Evolutionary conservation across 2,888 invertebrate species (phyloP), one percentile per base, ranked within the genome.

Genomic region (Ichneumon xanthorius): DNA sequence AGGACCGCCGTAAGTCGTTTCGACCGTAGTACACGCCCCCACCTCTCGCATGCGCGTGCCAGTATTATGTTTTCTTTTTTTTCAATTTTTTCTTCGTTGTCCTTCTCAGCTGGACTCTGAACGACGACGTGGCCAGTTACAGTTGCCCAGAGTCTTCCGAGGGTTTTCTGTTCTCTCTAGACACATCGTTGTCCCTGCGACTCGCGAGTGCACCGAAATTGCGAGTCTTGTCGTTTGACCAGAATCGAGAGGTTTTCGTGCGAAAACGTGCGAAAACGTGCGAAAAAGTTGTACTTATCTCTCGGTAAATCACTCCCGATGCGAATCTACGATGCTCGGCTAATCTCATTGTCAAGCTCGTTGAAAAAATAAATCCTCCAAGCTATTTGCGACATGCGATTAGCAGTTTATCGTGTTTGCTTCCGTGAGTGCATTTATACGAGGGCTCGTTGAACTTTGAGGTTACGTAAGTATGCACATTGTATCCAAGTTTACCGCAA

Each of bases 401-500:
- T 53, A 40, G 30, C 33, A 53, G 55, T 71, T 63, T 63, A 80
- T 75, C 33, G 72, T 65, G 63, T 65, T 84, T 76, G 55, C 45
- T 71, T 55, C 48, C 45, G 30, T 30, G 53, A 55, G 65, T 33
- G 58, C 14, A 22, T 53, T 50, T 40, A 40, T 70, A 14, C 22
- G 22, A 6, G 63, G 55, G 33, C 71, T 71, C 71, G 26, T 71
- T 80, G 63, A 76, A 71, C 79, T 82, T 85, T 76, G 75, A 85
- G 78, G 82, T 85, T 85, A 82, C 71, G 85, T 85, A 70, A 85
- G 85, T 85, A 71, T 37, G 45, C 26, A 71, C 37, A 22, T 48
- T 26, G 16, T 7, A 26, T 45, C 5, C 7, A 2, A 6, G 22
- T 4, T 22, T 26, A 22, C 5, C 9, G n/a, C 11, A 30, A 26